Base-by-base conservation (phyloP, 2,113 vertebrate genomes). In the Australoheros scitulus region DNA sequence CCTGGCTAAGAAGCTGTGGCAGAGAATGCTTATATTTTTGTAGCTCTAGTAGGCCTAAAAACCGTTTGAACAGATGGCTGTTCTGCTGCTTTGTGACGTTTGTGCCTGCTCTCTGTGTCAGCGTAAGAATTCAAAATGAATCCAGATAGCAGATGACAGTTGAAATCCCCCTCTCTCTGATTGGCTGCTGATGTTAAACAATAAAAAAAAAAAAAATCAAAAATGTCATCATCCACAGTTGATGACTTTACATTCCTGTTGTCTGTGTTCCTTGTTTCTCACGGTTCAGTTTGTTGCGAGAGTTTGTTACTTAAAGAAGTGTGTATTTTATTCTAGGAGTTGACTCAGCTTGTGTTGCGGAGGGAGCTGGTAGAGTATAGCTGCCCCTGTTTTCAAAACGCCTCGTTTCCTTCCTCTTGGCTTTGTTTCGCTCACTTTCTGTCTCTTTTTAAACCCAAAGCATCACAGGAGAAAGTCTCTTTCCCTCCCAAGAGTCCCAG, bases 271-370 rank as follows among this genome's bases (percentile, higher is more conserved):
- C 17, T 4, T 20, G 52, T 68, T 41, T 59, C 22, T 41, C 76
- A 56, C 11, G 32, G 38, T 89, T 56, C 77, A 55, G 63, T 82
- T 32, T 89, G 14, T 80, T 11, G 63, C 1, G 3, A 34, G 61
- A 59, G 20, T 81, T 77, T 87, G 82, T 86, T 78, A 41, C 84
- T 92, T 91, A 92, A 94, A 86, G 58, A 85, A 84, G 70, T 89
- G 60, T 94, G 81, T 95, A 78, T 95, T 93, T 91, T 89, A 91
- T 95, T 94, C 88, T 96, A 96, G 96, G 95, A 93, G 20, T 95
- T 96, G 96, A 93, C 93, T 91, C 93, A 95, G 94, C 93, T 96
- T 90, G 95, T 96, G 90, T 95, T 95, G 92, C 92, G n/a, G 93
- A 92, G 94, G 90, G 95, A 96, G 94, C 94, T 96, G 94, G 94